These are phyloP conservation scores for Pocota personata DNA, from an alignment of 2,888 invertebrate species.

Conservation along the genomic window DNA sequence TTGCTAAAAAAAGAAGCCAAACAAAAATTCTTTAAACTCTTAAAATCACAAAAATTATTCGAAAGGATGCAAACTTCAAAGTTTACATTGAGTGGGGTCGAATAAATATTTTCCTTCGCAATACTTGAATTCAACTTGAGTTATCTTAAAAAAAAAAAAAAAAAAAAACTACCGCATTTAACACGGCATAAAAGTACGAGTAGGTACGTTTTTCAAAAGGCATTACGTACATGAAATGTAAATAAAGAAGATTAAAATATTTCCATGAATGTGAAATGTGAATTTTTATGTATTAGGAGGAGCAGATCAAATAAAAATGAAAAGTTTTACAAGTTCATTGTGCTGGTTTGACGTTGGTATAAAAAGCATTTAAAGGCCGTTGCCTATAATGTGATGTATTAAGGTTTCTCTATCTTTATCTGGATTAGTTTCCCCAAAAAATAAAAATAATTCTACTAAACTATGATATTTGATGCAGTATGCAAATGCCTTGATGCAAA, in stretches of 20 bases:
- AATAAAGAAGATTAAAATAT: neutral
- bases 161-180: neutral
- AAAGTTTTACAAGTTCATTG: neutral
- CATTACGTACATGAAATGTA: neutral
- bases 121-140: too few relatives aligned
- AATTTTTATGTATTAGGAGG: neutral
- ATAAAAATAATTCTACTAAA: neutral
- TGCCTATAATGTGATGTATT: neutral
- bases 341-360: neutral
- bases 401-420: too few relatives aligned
- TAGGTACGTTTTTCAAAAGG: neutral
- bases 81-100: too few relatives aligned
- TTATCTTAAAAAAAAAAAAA: neutral
- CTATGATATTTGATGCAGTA: too few relatives aligned
- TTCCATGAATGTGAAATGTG: neutral
- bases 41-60: too few relatives aligned
- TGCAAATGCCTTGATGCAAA: neutral
- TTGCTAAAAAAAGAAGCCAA: too few relatives aligned
- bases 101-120: too few relatives aligned
- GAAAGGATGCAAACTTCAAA: too few relatives aligned
- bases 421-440: too few relatives aligned
- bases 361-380: neutral
- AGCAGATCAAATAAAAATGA: neutral
- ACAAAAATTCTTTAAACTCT: too few relatives aligned
- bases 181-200: neutral